Percentiles rank a stretch among this genome's conserved stretches.
Evolutionary conservation across 2,113 vertebrate species (phyloP).

Genomic region (Malurus cyaneus): DNA sequence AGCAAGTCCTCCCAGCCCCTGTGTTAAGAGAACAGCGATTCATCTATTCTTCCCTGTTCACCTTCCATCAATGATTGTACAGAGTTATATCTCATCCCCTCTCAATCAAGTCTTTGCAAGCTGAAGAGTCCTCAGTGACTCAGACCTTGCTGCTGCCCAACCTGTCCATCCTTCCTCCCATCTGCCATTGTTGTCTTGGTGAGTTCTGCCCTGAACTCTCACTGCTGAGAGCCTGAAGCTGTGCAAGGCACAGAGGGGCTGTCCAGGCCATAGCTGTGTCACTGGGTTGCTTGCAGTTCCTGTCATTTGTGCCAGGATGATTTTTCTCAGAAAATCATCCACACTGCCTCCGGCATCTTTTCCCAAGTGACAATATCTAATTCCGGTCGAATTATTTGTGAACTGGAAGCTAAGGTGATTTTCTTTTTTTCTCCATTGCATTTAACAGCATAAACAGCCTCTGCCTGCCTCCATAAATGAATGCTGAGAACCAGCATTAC

Average conservation of each 20-base stretch:
- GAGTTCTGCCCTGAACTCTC: not conserved
- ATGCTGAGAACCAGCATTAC: not conserved
- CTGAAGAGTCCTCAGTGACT: not conserved
- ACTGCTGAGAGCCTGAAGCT: not conserved
- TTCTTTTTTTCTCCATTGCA: not conserved
- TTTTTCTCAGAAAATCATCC: not conserved
- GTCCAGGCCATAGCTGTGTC: not conserved
- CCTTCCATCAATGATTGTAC: not conserved
- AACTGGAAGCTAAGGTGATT: not conserved
- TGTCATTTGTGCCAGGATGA: fast-evolving
- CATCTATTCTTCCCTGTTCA: not conserved
- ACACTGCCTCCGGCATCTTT: not conserved
- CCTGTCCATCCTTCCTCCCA: not conserved
- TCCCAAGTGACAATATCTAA: not conserved
- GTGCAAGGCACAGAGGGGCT: fast-evolving
- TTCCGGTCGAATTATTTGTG: not conserved
- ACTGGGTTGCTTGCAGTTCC: not conserved
- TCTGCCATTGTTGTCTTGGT: fast-evolving
- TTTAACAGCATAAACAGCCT: not conserved
- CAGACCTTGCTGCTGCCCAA: not conserved
- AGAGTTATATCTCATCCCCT: not conserved
- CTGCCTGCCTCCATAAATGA: not conserved
- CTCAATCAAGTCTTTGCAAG: not conserved
- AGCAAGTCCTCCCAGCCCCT: not conserved
- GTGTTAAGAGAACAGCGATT: not conserved